Conservation (phyloP, 2,888 invertebrate genomes). For the Mythimna ferrago region DNA sequence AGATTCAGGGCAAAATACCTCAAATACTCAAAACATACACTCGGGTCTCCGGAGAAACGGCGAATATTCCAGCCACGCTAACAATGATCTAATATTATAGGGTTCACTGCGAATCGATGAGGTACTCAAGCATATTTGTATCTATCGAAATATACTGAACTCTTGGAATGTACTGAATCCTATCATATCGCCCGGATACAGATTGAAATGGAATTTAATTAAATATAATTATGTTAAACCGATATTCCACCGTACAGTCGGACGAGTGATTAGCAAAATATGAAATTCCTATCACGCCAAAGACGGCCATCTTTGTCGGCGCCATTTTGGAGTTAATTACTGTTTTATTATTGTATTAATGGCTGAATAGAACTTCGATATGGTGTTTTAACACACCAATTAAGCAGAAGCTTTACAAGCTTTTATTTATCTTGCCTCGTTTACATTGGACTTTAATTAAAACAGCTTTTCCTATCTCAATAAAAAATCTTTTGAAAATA, state of each 20-base stretch:
- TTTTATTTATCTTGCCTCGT: neutral
- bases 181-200: slow-evolving; percentile 61
- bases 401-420: neutral
- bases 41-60: slow-evolving; percentile 16
- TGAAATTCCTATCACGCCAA: slow-evolving; percentile 68
- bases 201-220: slow-evolving; percentile 75
- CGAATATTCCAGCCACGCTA: slow-evolving; percentile 30
- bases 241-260: slow-evolving; percentile 59
- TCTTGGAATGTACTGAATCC: slow-evolving; percentile 65
- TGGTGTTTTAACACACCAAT: neutral
- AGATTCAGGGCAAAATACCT: slow-evolving; percentile 16
- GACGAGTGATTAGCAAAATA: slow-evolving; percentile 70
- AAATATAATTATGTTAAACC: slow-evolving; percentile 72
- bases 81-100: slow-evolving; percentile 43
- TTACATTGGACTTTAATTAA: slow-evolving; percentile 15
- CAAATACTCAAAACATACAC: slow-evolving; percentile 33
- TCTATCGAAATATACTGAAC: slow-evolving; percentile 40
- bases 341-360: slow-evolving; percentile 44
- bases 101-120: slow-evolving; percentile 40
- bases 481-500: slow-evolving; percentile 3
- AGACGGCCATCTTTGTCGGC: slow-evolving; percentile 33
- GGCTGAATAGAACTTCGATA: slow-evolving; percentile 6
- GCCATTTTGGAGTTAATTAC: slow-evolving; percentile 35
- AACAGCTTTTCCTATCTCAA: slow-evolving; percentile 9
- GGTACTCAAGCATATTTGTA: slow-evolving; percentile 44